Evolutionary conservation across 2,113 vertebrate genomes (phyloP), one percentile per base, ranked within the genome.

Genomic region (Mesitornis unicolor): DNA sequence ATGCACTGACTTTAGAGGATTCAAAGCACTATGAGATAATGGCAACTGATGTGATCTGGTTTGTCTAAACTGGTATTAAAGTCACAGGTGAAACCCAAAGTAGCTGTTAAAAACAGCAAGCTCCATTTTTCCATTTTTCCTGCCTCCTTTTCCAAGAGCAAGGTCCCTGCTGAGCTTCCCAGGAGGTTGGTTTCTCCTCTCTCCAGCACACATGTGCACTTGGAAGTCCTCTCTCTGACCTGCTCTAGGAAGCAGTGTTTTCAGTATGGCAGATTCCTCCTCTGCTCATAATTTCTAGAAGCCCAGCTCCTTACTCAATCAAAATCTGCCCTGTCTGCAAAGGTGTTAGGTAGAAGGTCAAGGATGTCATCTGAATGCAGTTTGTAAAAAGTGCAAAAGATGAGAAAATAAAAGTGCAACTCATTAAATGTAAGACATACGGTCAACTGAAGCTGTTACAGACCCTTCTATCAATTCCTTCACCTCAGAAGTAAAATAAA

Each of bases 121-220:
- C 13, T 53, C 12, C 24, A 48, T 54, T 50, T 38, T 28, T 20
- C n/a, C 6, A 14, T 35, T 57, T n/a, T 22, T 79, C 19, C 31
- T 74, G 21, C 21, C 35, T 56, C 21, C 21, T 69, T 45, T 87
- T 51, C 54, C n/a, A 59, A 69, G 24, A 53, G 19, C 21, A 71
- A 69, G 89, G 19, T 28, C 33, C 38, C 33, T 75, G 11, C n/a
- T 56, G 61, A 71, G 53, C 38, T 68, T 50, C 5, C 7, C 33
- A 83, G 51, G 28, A 61, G 16, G 35, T 28, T 80, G 20, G 13
- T 43, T 90, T 92, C 40, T 88, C 21, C 13, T 53, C 65, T 60
- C 40, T 76, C n/a, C 24, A 68, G 81, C 15, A 57, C 24, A n/a
- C 2, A 4, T 0, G 0, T 33, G 28, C 33, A 51, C 56, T 88